Evolutionary conservation across 2,113 vertebrate species (phyloP).

Genomic region (Thermophis baileyi): DNA sequence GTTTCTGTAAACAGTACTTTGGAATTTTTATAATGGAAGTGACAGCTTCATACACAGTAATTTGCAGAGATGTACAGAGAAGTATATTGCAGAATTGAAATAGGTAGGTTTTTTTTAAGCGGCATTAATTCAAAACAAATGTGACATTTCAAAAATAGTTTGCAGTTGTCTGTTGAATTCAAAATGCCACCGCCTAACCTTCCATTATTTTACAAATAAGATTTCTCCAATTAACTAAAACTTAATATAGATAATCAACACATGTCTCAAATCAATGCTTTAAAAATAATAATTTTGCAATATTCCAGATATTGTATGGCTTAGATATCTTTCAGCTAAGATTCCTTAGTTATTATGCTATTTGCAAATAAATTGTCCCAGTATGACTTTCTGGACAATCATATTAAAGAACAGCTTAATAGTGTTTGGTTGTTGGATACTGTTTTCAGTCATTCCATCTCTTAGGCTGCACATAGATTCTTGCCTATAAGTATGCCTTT

Average conservation of each 20-base stretch:
- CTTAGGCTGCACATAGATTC: background rate
- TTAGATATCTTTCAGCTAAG: background rate
- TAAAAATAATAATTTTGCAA: slow-evolving; percentile 14
- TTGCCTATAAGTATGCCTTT: background rate
- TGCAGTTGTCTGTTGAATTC: background rate
- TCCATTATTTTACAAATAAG: background rate
- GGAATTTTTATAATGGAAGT: background rate
- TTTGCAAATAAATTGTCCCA: background rate
- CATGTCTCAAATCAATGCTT: background rate
- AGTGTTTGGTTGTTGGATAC: background rate
- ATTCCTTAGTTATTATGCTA: background rate
- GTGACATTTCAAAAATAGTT: background rate
- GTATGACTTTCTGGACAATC: background rate
- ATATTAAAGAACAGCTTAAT: background rate
- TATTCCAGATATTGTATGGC: background rate
- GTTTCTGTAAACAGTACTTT: background rate
- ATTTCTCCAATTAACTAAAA: slow-evolving; percentile 15
- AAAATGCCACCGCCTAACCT: background rate
- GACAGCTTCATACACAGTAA: background rate
- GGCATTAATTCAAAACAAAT: background rate
- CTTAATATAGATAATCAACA: background rate
- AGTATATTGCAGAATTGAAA: slow-evolving; percentile 14
- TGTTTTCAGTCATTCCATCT: background rate
- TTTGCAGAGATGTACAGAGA: background rate
- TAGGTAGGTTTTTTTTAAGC: fast-evolving